A percentile compares a stretch with the other conserved stretches of the same genome.
Evolutionary conservation across 2,113 vertebrate species (phyloP).

Genomic region (Hydropotes inermis): DNA sequence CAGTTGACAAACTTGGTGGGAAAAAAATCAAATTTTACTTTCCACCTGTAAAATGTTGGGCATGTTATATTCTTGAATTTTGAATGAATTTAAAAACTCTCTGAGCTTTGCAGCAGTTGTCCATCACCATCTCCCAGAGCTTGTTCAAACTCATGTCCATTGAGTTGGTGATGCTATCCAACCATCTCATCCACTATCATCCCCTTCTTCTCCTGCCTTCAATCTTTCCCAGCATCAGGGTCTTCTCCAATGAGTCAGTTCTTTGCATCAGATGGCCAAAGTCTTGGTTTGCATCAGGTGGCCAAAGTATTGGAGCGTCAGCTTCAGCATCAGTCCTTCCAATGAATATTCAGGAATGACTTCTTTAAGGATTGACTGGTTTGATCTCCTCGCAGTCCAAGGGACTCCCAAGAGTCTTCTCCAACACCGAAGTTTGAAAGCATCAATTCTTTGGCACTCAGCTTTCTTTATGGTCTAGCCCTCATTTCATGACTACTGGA

Average conservation of each 20-base stretch:
- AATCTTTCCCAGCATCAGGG: neutral
- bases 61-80: neutral
- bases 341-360: neutral
- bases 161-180: fast-evolving
- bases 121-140: neutral
- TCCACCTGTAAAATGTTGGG: neutral
- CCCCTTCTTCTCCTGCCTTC: neutral
- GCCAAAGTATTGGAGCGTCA: neutral
- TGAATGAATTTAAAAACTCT: neutral
- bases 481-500: neutral
- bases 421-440: neutral
- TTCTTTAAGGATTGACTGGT: neutral
- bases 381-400: neutral
- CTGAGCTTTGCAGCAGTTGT: neutral
- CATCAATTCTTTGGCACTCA: fast-evolving
- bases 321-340: neutral
- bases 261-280: neutral
- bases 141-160: neutral
- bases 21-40: neutral
- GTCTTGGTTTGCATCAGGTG: neutral
- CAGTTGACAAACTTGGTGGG: neutral
- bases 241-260: neutral
- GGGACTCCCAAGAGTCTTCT: neutral
- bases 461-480: neutral
- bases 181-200: neutral